Evolutionary conservation across 1,140 invertebrate species (phyloP).

Genomic region (Ceratina japonica): DNA sequence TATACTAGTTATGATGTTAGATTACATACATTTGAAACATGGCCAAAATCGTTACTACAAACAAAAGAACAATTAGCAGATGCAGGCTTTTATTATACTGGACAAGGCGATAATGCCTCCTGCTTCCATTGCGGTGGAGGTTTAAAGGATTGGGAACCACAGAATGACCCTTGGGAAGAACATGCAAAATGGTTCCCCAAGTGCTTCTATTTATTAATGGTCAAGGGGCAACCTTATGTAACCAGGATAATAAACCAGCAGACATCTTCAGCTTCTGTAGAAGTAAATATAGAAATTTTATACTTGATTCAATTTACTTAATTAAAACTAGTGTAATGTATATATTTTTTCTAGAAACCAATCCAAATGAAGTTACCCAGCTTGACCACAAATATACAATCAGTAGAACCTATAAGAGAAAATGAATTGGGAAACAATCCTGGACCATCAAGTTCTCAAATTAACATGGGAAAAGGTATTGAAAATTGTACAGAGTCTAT

Average conservation of each 20-base stretch:
- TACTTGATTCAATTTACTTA: neutral
- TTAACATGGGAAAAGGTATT: no score
- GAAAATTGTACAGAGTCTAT: no score
- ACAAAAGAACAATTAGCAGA: conserved; percentile 88
- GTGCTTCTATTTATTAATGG: conserved; percentile 86
- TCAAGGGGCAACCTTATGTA: conserved; percentile 87
- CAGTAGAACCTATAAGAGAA: no score
- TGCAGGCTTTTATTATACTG: conserved; percentile 95
- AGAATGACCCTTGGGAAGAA: conserved; percentile 93
- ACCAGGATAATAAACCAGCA: conserved; percentile 77
- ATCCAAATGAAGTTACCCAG: no score
- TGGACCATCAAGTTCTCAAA: conserved; percentile 59
- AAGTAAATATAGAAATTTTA: conserved; percentile 62
- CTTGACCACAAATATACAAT: no score
- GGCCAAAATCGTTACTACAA: conserved; percentile 88
- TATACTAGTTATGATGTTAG: no score
- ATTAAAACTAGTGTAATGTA: no score
- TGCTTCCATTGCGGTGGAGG: conserved; percentile 93
- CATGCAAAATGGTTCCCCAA: conserved; percentile 92
- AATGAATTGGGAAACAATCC: conserved; percentile 34
- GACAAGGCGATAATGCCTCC: conserved; percentile 89
- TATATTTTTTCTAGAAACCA: neutral
- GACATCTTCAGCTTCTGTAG: conserved; percentile 66
- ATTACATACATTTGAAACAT: conserved; percentile 85
- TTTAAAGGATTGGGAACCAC: conserved; percentile 91